Evolutionary conservation across 1,140 invertebrate genomes (phyloP).

Genomic region (Eupristina koningsbergeri): DNA sequence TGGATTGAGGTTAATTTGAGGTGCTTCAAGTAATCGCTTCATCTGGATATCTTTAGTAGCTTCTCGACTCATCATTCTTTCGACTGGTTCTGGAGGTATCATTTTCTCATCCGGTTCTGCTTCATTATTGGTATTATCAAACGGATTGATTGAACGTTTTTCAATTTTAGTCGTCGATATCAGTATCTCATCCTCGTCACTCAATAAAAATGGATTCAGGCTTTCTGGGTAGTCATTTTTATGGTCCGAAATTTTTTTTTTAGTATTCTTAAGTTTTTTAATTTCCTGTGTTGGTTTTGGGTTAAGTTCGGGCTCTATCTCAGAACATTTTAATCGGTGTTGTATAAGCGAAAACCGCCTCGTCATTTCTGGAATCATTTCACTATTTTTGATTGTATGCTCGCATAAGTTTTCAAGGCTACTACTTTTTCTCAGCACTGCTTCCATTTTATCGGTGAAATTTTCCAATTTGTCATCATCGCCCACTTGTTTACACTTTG

Average conservation of each 20-base stretch:
- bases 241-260: background rate
- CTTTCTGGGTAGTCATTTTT: slow-evolving; percentile 78
- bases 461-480: slow-evolving; percentile 51
- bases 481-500: slow-evolving; percentile 33
- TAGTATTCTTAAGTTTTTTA: background rate
- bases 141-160: slow-evolving; percentile 76
- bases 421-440: slow-evolving; percentile 52
- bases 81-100: slow-evolving; percentile 54
- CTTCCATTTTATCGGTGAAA: slow-evolving; percentile 47
- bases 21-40: slow-evolving; percentile 67
- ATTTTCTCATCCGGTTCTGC: slow-evolving; percentile 65
- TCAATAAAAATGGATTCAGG: slow-evolving; percentile 86
- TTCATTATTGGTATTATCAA: slow-evolving; percentile 80
- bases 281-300: too few relatives aligned
- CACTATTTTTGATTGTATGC: slow-evolving; percentile 41
- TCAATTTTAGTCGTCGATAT: slow-evolving; percentile 33
- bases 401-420: slow-evolving; percentile 48
- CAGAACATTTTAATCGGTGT: background rate
- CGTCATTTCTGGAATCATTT: background rate
- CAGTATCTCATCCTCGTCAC: slow-evolving; percentile 65
- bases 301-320: background rate
- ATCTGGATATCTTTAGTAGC: slow-evolving; percentile 50
- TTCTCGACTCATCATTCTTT: slow-evolving; percentile 58
- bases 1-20: slow-evolving; percentile 77
- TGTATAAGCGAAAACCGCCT: slow-evolving; percentile 7